A percentile compares a stretch with the other conserved stretches of the same genome.
Conservation (phyloP, 2,797 vertebrate genomes). For the Setipinna tenuifilis region DNA sequence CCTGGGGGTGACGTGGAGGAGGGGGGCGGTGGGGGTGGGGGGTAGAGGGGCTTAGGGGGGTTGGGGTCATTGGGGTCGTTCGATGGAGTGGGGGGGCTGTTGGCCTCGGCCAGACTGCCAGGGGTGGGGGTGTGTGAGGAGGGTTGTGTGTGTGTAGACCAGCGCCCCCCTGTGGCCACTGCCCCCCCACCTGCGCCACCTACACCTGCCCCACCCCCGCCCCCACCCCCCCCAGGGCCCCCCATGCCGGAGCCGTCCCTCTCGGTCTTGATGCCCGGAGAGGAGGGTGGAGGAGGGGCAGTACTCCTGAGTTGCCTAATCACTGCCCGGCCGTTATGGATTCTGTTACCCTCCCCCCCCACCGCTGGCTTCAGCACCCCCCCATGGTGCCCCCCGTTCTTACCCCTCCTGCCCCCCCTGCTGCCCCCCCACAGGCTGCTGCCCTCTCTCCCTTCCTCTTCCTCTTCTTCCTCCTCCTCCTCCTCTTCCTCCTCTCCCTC, state of each 20-base stretch:
- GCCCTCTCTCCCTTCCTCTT: slow-evolving; percentile 64
- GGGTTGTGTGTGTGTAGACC: slow-evolving; percentile 59
- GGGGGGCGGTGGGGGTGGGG: slow-evolving; percentile 74
- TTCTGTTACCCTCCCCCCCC: slow-evolving; percentile 60
- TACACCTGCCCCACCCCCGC: neutral
- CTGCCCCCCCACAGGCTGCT: slow-evolving; percentile 62
- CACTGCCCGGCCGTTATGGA: slow-evolving; percentile 77
- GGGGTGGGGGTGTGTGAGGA: slow-evolving; percentile 65
- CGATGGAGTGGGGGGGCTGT: slow-evolving; percentile 73
- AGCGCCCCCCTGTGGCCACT: slow-evolving; percentile 57
- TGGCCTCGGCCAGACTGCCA: slow-evolving; percentile 72
- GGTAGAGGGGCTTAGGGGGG: slow-evolving; percentile 59
- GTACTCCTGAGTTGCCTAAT: slow-evolving; percentile 82
- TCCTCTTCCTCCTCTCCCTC: slow-evolving; percentile 69
- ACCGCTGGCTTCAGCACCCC: slow-evolving; percentile 31
- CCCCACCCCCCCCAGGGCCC: slow-evolving; percentile 44
- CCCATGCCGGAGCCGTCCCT: slow-evolving; percentile 63
- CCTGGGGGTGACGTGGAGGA: slow-evolving; percentile 74
- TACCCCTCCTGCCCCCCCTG: slow-evolving; percentile 61
- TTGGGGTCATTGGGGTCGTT: slow-evolving; percentile 74
- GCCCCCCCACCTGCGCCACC: slow-evolving; percentile 55
- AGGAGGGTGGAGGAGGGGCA: slow-evolving; percentile 63
- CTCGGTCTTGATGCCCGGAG: slow-evolving; percentile 80
- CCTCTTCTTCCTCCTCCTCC: slow-evolving; percentile 63
- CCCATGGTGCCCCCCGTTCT: slow-evolving; percentile 53